Conservation (phyloP, 2,888 invertebrate genomes). For the Vesta saturnalis region DNA sequence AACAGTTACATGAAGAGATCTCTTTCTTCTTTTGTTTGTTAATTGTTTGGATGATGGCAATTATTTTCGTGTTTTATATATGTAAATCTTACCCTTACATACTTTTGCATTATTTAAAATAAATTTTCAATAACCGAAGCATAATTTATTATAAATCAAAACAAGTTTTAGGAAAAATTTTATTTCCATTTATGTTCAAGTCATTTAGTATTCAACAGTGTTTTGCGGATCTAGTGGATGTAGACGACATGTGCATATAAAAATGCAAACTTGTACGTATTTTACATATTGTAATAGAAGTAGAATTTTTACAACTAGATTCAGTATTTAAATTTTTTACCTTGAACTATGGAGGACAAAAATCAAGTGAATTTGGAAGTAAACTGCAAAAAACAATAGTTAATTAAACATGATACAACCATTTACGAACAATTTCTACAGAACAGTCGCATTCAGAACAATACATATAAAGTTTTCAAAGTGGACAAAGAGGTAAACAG, state of each 20-base stretch:
- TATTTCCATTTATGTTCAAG: constrained; percentile 7
- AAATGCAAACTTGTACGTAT: constrained; percentile 8
- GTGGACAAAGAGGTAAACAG: no score
- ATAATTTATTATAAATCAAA: constrained; percentile 1
- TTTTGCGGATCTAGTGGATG: constrained; percentile 6
- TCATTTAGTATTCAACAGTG: constrained; percentile 13
- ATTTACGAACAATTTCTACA: no score
- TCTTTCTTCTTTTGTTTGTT: constrained; percentile 25
- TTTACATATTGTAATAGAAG: constrained; percentile 13
- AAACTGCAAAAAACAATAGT: no score
- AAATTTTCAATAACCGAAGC: not conserved
- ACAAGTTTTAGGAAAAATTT: not conserved
- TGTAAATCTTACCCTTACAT: no score
- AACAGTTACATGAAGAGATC: constrained; percentile 26
- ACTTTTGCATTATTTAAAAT: no score
- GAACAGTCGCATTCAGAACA: no score
- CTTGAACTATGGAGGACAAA: no score
- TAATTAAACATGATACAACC: no score
- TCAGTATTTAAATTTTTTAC: constrained; percentile 3
- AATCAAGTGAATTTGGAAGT: no score
- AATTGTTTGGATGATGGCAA: no score
- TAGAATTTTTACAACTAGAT: constrained; percentile 6
- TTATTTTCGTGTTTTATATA: not conserved
- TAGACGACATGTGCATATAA: constrained; percentile 15
- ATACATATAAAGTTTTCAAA: no score